These are phyloP conservation scores for Tortricodes alternella DNA, from an alignment of 2,888 invertebrate genomes.

Conservation along the genomic window DNA sequence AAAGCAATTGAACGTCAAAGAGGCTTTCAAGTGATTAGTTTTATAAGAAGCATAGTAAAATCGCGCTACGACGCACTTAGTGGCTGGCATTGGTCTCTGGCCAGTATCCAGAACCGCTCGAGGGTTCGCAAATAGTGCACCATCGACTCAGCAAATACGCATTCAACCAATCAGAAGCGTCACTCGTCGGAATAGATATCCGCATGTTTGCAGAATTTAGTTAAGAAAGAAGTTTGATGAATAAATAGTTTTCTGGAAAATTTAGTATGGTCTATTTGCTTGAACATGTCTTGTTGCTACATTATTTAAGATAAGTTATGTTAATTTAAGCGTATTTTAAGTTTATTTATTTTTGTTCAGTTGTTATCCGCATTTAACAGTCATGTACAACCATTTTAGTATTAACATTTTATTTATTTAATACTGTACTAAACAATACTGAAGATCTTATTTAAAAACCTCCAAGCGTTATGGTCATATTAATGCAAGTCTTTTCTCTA, in stretches of 20 bases:
- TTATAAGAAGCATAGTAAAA: slow-evolving; percentile 41
- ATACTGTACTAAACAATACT: not conserved
- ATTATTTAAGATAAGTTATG: not conserved
- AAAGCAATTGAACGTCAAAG: slow-evolving; percentile 33
- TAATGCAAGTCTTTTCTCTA: not conserved
- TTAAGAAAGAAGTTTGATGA: not conserved
- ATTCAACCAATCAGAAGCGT: slow-evolving; percentile 20
- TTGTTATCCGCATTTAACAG: too few species aligned
- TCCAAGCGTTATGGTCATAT: not conserved
- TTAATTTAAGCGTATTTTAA: too few species aligned
- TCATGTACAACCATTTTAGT: too few species aligned
- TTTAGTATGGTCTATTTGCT: not conserved
- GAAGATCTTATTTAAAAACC: not conserved
- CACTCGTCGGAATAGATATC: slow-evolving; percentile 6
- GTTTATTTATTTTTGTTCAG: too few species aligned
- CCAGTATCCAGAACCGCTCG: slow-evolving; percentile 32
- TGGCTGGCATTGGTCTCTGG: slow-evolving; percentile 35
- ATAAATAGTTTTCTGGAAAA: slow-evolving; percentile 12
- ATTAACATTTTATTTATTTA: too few species aligned
- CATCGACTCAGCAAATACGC: slow-evolving; percentile 31
- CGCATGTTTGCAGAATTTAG: slow-evolving; percentile 13
- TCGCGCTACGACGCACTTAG: slow-evolving; percentile 34
- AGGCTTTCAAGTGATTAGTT: slow-evolving; percentile 45
- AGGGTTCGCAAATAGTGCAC: slow-evolving; percentile 32
- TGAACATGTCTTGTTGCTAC: not conserved